Base-by-base conservation (phyloP, 2,797 vertebrate genomes). In the Clamator glandarius region DNA sequence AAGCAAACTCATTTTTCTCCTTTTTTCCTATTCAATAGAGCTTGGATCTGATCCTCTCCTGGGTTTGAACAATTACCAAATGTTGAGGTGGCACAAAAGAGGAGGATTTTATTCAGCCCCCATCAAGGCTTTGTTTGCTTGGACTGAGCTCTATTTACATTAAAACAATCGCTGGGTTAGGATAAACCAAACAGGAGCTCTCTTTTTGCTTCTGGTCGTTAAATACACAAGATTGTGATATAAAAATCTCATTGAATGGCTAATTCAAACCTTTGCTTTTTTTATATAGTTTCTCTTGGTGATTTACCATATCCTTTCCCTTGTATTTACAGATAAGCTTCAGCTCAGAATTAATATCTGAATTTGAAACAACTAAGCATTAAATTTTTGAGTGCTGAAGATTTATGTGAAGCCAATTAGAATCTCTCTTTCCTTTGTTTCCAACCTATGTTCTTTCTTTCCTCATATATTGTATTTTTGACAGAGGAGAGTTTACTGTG, bases 151-250 rank as follows among this genome's bases (percentile, higher is more conserved):
- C 15, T 39, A 35, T 91, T 91, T 89, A 59, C 44, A 58, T 67
- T 57, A 55, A 94, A 93, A 52, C 82, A 76, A 79, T 63, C 48
- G 51, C 79, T 77, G 61, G 33, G 64, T 85, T 67, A 77, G 84
- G 62, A 73, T 12, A 74, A 86, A 90, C 20, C 51, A 69, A 92
- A 48, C 48, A 84, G 77, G 55, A 87, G 48, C 70, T 92, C 82
- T 78, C 44, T 73, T 69, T 69, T 82, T 76, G 55, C 54, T 91
- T 59, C 88, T 94, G 92, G 77, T 89, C 80, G 46, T 88, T 92
- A 81, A 67, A 83, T 23, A 67, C 6, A 7, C 48, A 67, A 29
- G 41, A 90, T 59, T 19, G 28, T 33, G 33, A 0, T 12, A 88
- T 62, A 68, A 92, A 92, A 90, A 90, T 29, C 69, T 87, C 76